These are phyloP conservation scores for Lophura nycthemera DNA, from an alignment of 2,113 vertebrate species.

Conservation along the genomic window DNA sequence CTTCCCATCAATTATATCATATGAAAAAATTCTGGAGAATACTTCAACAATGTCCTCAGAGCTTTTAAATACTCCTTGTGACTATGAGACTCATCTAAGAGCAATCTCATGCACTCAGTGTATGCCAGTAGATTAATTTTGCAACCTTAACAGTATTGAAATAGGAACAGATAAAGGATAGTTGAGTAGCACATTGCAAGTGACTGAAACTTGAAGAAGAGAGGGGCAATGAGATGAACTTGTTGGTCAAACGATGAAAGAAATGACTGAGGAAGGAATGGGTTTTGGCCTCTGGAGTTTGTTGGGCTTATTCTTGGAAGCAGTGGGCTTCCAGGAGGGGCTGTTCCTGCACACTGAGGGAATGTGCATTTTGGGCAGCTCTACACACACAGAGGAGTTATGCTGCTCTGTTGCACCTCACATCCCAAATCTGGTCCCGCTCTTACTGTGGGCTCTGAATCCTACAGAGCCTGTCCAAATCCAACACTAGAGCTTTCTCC, in stretches of 20 bases:
- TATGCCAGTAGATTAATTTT: slow-evolving; percentile 19
- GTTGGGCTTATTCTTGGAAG: neutral
- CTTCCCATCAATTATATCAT: neutral
- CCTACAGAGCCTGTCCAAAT: neutral
- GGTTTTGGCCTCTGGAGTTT: neutral
- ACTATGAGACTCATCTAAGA: neutral
- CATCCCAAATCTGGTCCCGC: neutral
- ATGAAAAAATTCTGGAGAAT: neutral
- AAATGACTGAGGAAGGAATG: neutral
- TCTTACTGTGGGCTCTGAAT: neutral
- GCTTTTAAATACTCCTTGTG: neutral
- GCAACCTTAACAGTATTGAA: neutral
- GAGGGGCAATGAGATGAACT: neutral
- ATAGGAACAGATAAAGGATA: neutral
- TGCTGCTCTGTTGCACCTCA: neutral
- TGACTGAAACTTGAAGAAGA: neutral
- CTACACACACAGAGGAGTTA: neutral
- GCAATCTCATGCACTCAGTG: neutral
- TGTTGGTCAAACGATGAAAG: neutral
- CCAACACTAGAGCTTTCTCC: neutral
- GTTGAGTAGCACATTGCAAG: neutral
- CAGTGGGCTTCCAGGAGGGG: neutral
- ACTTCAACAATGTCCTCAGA: neutral
- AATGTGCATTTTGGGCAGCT: accelerated
- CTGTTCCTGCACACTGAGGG: neutral